Percentiles rank a stretch among this genome's conserved stretches.
Conservation (phyloP, 37 sponge, comb jelly and placozoan species). For the Aplysina aerophoba region DNA sequence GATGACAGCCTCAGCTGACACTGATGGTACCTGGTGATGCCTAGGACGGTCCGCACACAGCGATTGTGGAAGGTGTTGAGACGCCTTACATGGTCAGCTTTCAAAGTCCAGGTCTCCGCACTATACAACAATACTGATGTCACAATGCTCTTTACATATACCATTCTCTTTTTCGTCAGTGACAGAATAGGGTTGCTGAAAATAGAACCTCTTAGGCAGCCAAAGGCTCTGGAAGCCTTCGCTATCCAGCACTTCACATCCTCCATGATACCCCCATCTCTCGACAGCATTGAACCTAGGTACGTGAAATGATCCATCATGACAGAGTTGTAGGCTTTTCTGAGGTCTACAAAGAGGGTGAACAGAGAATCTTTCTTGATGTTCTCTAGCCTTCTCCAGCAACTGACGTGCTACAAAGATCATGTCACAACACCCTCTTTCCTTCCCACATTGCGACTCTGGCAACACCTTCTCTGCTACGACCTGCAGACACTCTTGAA, state of each 20-base stretch:
- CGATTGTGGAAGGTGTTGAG: conserved; percentile 2
- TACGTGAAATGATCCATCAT: no score
- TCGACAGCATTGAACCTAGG: no score
- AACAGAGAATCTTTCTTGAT: no score
- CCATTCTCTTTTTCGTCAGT: not conserved
- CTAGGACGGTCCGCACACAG: not conserved
- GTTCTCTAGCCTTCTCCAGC: no score
- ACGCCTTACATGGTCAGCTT: not conserved
- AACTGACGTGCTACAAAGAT: no score
- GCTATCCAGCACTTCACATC: not conserved
- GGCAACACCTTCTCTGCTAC: no score
- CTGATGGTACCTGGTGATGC: not conserved
- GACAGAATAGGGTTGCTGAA: not conserved
- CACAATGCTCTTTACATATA: not conserved
- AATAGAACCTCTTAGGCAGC: not conserved
- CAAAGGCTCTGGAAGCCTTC: conserved; percentile 13
- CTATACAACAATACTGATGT: not conserved
- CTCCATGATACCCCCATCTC: no score
- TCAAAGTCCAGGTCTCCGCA: conserved; percentile 13
- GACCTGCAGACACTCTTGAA: no score
- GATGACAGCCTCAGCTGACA: not conserved
- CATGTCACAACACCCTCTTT: no score
- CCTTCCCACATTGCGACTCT: no score
- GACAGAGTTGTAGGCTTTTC: no score
- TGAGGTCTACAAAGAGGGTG: no score